Percentiles rank a stretch among this genome's conserved stretches.
phyloP scores from a whole-genome alignment of 2,888 invertebrate species.

The Ceratothoa steindachneri region DNA sequence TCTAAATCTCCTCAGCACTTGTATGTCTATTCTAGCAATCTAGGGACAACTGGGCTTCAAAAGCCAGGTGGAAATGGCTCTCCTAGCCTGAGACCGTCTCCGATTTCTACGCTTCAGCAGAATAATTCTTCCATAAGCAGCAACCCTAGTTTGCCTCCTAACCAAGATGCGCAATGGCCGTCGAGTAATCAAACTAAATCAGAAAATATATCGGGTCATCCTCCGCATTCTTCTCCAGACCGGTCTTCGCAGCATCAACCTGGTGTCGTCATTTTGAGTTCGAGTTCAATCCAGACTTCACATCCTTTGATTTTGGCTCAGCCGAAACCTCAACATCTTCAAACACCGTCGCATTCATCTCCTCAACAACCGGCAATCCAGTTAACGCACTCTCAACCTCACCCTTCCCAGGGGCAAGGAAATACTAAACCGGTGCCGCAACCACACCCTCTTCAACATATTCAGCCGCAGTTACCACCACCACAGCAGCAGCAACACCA shows the following conservation, averaged over 20 bases:
- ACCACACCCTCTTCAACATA: not conserved
- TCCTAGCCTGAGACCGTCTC: not conserved
- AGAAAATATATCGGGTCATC: not conserved
- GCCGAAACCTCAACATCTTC: not conserved
- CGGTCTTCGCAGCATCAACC: not conserved
- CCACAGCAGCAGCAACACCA: not conserved
- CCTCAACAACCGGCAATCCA: not conserved
- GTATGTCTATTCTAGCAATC: not conserved
- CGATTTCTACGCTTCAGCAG: not conserved
- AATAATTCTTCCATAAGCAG: not conserved
- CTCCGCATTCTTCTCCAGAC: not conserved
- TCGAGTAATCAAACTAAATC: not conserved
- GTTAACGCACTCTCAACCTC: not conserved
- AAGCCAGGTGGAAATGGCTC: not conserved
- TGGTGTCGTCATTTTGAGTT: not conserved
- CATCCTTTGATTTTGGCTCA: not conserved
- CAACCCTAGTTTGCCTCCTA: not conserved
- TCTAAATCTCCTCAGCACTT: not conserved
- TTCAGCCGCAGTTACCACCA: not conserved
- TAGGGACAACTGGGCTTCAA: not conserved
- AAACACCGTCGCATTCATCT: not conserved
- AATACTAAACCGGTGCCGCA: not conserved
- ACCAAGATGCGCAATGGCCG: not conserved
- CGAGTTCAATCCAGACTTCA: not conserved
- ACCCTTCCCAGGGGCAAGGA: not conserved